Evolutionary conservation across 1,140 invertebrate genomes (phyloP), one percentile per base, ranked within the genome.

Genomic region (Venustaconcha ellipsiformis): DNA sequence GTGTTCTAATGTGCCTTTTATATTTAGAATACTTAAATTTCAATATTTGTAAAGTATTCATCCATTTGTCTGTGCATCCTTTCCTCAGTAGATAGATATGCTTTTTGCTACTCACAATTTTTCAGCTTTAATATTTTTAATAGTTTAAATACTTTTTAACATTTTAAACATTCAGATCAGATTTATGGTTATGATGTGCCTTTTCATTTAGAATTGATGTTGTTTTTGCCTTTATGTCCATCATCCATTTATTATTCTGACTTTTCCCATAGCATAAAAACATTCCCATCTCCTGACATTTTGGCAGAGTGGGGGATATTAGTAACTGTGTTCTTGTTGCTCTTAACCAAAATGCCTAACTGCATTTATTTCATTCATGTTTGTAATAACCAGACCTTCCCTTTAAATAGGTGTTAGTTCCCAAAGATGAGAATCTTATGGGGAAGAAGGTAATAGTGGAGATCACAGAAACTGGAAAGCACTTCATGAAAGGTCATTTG

Each of bases 361-460:
- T 67, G 23, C 48, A 14, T 13, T n/a, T 60, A 20, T 55, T 55
- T n/a, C 57, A 17, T 20, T 18, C 6, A 2, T 26, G 20, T 20
- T 60, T 57, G 70, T 1, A 37, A 55, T 67, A 18, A 37, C 4
- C 37, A 8, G 37, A 48, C 37, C 62, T 65, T 67, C n/a, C 75
- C 6, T 78, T 2, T 74, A 72, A 83, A 57, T 80, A 92, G 91
- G 91, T 98, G 11, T 89, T 98, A 58, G 92, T 98, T 0, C 95
- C 95, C 0, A 95, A 95, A 90, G 91, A 93, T 30, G 91, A 94
- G 13, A 92, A 93, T 81, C 93, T 94, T 23, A 93, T 98, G 92
- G 97, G 97, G 0, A 95, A 95, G 88, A 92, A 94, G 85, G 91
- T 98, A 0, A 93, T 92, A 55, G 96, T 98, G 0, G 92, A 93